Conservation (phyloP, 2,888 invertebrate species). For the Macrophya annulata region DNA sequence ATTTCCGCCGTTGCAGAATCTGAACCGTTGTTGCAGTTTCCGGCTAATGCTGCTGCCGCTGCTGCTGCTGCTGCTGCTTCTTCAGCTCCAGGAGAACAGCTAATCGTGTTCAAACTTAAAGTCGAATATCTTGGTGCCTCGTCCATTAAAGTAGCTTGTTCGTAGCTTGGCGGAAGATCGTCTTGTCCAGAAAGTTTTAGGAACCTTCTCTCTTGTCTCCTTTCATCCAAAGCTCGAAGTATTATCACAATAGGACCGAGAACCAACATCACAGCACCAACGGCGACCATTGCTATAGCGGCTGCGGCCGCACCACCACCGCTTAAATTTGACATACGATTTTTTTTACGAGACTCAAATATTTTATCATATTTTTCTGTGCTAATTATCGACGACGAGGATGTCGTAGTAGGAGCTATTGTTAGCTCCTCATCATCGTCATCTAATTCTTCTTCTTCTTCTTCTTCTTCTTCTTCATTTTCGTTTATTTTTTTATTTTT, state of each 20-base stretch:
- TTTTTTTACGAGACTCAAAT: conserved; percentile 57
- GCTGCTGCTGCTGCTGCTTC: background rate
- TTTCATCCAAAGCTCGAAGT: conserved; percentile 68
- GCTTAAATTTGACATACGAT: conserved; percentile 59
- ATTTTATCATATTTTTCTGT: conserved; percentile 14
- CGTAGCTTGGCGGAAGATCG: conserved; percentile 72
- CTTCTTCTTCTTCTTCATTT: background rate
- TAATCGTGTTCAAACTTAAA: conserved; percentile 67
- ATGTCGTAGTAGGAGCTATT: background rate
- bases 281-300: conserved; percentile 71
- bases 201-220: conserved; percentile 67
- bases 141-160: conserved; percentile 70
- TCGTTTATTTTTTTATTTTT: background rate
- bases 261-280: conserved; percentile 71
- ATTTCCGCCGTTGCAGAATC: background rate
- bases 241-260: conserved; percentile 71
- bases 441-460: background rate
- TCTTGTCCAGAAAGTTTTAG: conserved; percentile 66
- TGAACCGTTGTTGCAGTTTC: background rate
- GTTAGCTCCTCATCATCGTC: background rate
- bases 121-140: conserved; percentile 73
- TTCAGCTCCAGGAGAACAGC: conserved; percentile 52
- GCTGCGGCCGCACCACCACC: conserved; percentile 68
- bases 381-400: background rate
- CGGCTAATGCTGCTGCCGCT: background rate